Conservation (phyloP, 2,888 invertebrate species). For the Apomyelois bistriatella region DNA sequence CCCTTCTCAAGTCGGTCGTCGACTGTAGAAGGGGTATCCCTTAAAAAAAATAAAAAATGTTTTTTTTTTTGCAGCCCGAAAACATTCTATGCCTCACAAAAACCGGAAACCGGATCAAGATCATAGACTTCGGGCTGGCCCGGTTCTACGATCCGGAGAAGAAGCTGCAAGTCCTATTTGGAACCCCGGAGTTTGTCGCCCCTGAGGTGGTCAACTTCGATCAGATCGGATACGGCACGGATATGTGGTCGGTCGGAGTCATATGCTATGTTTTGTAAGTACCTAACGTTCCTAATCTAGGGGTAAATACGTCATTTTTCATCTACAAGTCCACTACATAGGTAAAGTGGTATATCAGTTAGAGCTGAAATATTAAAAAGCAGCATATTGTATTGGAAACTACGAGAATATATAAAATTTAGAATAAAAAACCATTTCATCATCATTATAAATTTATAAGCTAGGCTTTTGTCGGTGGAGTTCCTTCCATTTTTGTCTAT, state of each 20-base stretch:
- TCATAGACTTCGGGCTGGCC: conserved; percentile 99
- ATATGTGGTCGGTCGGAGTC: conserved; percentile 99
- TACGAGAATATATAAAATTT: too few species aligned
- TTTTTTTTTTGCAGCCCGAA: conserved; percentile 87
- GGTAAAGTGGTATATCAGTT: too few species aligned
- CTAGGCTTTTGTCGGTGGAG: too few species aligned
- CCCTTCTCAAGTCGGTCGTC: too few species aligned
- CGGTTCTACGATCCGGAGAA: conserved; percentile 94
- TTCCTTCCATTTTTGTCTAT: too few species aligned
- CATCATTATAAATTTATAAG: too few species aligned
- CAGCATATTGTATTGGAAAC: too few species aligned
- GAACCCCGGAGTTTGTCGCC: conserved; percentile 99
- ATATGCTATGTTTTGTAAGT: conserved; percentile 99
- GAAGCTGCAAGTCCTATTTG: conserved; percentile 96
- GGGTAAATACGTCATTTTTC: background rate
- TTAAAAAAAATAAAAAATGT: background rate
- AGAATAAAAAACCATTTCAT: too few species aligned
- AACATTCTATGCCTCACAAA: conserved; percentile 98
- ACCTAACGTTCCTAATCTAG: conserved; percentile 10
- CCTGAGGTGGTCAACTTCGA: conserved; percentile 99
- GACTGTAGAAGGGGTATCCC: too few species aligned
- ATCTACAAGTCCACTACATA: too few species aligned
- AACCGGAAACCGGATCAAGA: conserved; percentile 98
- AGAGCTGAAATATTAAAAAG: too few species aligned
- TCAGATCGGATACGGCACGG: conserved; percentile 95